Evolutionary conservation across 2,888 invertebrate genomes (phyloP).

Genomic region (Punctoribates punctum): DNA sequence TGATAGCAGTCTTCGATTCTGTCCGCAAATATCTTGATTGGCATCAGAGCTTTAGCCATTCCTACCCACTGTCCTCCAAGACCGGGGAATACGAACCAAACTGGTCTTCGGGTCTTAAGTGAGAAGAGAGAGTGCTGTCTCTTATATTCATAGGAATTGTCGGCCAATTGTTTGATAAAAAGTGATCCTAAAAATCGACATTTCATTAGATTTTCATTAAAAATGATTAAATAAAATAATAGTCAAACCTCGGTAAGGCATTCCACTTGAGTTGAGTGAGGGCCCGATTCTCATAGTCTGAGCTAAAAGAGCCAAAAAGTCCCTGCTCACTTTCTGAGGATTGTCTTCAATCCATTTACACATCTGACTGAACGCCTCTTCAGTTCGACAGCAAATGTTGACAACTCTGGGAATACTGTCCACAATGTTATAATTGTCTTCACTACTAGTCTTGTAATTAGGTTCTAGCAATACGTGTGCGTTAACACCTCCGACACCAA

Average conservation of each 20-base stretch:
- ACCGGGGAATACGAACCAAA: conserved; percentile 91
- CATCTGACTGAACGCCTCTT: conserved; percentile 57
- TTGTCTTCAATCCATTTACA: too few species aligned
- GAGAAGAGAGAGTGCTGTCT: conserved; percentile 52
- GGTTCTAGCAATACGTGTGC: conserved; percentile 81
- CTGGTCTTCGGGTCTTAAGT: conserved; percentile 75
- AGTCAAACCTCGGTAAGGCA: conserved; percentile 29
- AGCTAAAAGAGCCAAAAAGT: conserved; percentile 71
- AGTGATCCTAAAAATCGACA: too few species aligned
- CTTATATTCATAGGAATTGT: conserved; percentile 47
- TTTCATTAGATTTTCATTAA: too few species aligned
- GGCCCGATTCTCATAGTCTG: conserved; percentile 62
- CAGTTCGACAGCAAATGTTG: conserved; percentile 65
- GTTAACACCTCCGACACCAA: conserved; percentile 71
- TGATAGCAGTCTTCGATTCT: conserved; percentile 73
- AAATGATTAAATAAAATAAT: too few species aligned
- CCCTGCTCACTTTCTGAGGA: conserved; percentile 59
- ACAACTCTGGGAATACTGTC: conserved; percentile 64
- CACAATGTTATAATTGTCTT: conserved; percentile 11
- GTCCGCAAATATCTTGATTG: conserved; percentile 72
- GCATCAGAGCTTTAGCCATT: conserved; percentile 86
- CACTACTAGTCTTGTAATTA: conserved; percentile 60
- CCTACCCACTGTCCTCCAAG: conserved; percentile 98
- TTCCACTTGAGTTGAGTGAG: neutral
- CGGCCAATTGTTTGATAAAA: too few species aligned